phyloP scores from a whole-genome alignment of 2,113 vertebrate species.

The Misgurnus anguillicaudatus region DNA sequence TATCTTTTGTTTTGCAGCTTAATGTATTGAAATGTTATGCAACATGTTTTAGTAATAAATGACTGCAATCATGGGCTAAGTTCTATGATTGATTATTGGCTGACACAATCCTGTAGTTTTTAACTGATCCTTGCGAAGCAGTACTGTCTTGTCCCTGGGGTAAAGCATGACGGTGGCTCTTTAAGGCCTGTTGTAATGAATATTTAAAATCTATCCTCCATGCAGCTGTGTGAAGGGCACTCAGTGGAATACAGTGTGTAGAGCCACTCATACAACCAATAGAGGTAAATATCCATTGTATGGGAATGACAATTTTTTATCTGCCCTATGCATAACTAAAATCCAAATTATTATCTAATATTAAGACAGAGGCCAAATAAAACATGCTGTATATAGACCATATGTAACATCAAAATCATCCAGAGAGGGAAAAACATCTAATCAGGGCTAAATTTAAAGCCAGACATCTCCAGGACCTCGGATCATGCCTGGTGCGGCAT shows the following conservation, averaged over 20 bases:
- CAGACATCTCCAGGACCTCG: not conserved
- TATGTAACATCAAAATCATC: not conserved
- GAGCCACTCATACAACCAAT: slow-evolving; percentile 24
- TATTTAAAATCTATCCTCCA: slow-evolving; percentile 68
- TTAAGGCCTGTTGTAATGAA: slow-evolving; percentile 65
- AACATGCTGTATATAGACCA: not conserved
- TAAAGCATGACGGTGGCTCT: slow-evolving; percentile 61
- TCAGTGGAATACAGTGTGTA: slow-evolving; percentile 51
- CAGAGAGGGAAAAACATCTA: not conserved
- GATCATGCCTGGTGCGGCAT: slow-evolving; percentile 11
- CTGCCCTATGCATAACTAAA: not conserved
- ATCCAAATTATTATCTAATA: no score
- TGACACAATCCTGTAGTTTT: slow-evolving; percentile 60
- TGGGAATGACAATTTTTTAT: not conserved
- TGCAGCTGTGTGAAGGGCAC: slow-evolving; percentile 60
- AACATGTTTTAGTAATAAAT: slow-evolving; percentile 62
- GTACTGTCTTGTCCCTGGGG: slow-evolving; percentile 42
- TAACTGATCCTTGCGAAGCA: slow-evolving; percentile 57
- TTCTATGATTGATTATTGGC: slow-evolving; percentile 71
- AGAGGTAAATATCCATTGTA: slow-evolving; percentile 3
- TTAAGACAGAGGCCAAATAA: not conserved
- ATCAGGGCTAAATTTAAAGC: not conserved
- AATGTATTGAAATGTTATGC: slow-evolving; percentile 73
- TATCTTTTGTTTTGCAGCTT: slow-evolving; percentile 47
- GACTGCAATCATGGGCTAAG: slow-evolving; percentile 54